Conservation (phyloP, 2,888 invertebrate species). For the Orthonevra nobilis region DNA sequence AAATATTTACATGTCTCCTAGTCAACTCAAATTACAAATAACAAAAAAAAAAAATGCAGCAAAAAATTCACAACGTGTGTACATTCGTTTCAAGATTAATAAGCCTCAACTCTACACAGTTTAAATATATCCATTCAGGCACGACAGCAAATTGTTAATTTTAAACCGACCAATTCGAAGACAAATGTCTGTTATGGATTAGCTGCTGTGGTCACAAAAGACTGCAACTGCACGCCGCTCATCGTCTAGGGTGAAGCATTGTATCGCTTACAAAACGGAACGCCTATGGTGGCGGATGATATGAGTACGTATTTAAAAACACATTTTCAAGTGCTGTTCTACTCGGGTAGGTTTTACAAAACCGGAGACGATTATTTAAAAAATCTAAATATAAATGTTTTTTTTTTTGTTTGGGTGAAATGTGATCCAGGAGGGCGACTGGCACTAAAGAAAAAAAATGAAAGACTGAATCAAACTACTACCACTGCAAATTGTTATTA, state of each 20-base stretch:
- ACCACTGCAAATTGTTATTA: constrained; percentile 60
- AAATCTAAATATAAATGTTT: too few relatives aligned
- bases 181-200: constrained; percentile 30
- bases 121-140: constrained; percentile 4
- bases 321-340: too few relatives aligned
- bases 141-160: constrained; percentile 52
- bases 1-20: background rate
- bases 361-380: too few relatives aligned
- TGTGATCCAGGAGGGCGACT: constrained; percentile 49
- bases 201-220: constrained; percentile 21
- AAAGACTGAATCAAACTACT: constrained; percentile 24
- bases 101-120: constrained; percentile 3
- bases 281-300: too few relatives aligned
- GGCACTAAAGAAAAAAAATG: constrained; percentile 41
- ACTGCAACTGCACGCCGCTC: too few relatives aligned
- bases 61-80: constrained; percentile 24
- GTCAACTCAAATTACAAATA: background rate
- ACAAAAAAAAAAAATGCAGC: constrained; percentile 11
- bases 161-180: constrained; percentile 59
- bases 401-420: constrained; percentile 1
- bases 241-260: too few relatives aligned
- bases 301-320: too few relatives aligned
- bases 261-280: constrained; percentile 25
- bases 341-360: too few relatives aligned
- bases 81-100: constrained; percentile 38